Conservation (phyloP, 2,888 invertebrate species). For the Lithophane ornitopus region DNA sequence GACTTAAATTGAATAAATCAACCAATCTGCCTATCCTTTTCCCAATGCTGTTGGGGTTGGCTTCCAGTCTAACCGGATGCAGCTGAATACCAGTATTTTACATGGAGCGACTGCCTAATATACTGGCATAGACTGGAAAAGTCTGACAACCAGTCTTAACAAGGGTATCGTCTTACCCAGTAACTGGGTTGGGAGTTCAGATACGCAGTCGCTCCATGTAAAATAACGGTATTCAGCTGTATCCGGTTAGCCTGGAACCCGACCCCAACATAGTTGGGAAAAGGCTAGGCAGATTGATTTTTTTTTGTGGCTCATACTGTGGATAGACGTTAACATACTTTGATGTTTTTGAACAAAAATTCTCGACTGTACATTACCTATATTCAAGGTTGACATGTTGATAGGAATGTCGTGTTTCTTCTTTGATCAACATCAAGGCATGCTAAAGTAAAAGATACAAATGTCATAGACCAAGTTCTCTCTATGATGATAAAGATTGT, state of each 20-base stretch:
- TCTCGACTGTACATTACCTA: too few relatives aligned
- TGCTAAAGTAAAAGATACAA: not conserved
- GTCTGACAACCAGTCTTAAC: not conserved
- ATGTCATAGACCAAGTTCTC: constrained; percentile 4
- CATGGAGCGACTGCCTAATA: too few relatives aligned
- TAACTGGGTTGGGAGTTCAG: too few relatives aligned
- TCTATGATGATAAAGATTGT: too few relatives aligned
- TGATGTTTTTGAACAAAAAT: not conserved
- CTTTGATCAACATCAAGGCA: constrained; percentile 46
- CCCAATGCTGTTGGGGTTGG: too few relatives aligned
- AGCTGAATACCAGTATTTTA: too few relatives aligned
- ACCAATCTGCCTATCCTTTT: too few relatives aligned
- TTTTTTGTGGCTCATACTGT: not conserved
- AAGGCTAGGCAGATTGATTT: not conserved
- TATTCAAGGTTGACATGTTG: constrained; percentile 22
- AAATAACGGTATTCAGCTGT: not conserved
- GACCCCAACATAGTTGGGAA: not conserved
- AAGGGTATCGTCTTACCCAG: not conserved
- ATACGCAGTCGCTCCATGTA: too few relatives aligned
- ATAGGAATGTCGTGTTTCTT: constrained; percentile 10
- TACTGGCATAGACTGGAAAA: too few relatives aligned
- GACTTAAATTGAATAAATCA: too few relatives aligned
- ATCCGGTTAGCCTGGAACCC: not conserved
- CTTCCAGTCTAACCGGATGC: too few relatives aligned
- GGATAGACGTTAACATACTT: not conserved